Evolutionary conservation across 2,888 invertebrate species (phyloP), one percentile per base, ranked within the genome.

Genomic region (Stenoptilia bipunctidactyla): DNA sequence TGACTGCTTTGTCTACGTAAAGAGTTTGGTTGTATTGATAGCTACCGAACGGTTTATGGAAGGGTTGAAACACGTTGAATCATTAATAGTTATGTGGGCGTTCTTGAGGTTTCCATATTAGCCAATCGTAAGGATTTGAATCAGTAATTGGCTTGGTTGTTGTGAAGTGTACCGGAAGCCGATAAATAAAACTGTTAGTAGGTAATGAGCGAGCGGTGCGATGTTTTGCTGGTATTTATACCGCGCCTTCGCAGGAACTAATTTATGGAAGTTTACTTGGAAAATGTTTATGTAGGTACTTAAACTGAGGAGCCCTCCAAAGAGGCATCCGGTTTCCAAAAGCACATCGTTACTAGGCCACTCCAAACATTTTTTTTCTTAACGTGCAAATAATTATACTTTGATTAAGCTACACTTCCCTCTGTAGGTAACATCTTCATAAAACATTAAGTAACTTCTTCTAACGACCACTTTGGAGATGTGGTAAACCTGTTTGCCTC

Each of bases 181-280:
- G 61, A 69, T 74, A 71, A 73, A 71, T 74, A 70, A 72, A 74
- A 72, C 76, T 79, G 73, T 77, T 72, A 73, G 77, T 66, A 65
- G 63, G 74, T 75, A 77, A 76, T 75, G 76, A 75, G 72, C 70
- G 58, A 65, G 60, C 64, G 69, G 62, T 55, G 61, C 63, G 65
- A 58, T 63, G 70, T 70, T 75, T 76, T 63, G 67, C 70, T 72
- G 57, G 69, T 80, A 80, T 80, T 82, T 75, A 80, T 79, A 79
- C 69, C 71, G 62, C 72, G 72, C 69, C 68, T 82, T 82, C 72
- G 61, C 79, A 62, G 63, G 73, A 83, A 79, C 74, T 77, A 79
- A 82, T 82, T 83, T 83, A 82, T 82, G 80, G 74, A 75, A 70
- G 72, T 73, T 77, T 83, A 80, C 82, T 71, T 74, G 72, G 82